phyloP scores from a whole-genome alignment of 2,888 invertebrate species.

The Epiblema foenella region DNA sequence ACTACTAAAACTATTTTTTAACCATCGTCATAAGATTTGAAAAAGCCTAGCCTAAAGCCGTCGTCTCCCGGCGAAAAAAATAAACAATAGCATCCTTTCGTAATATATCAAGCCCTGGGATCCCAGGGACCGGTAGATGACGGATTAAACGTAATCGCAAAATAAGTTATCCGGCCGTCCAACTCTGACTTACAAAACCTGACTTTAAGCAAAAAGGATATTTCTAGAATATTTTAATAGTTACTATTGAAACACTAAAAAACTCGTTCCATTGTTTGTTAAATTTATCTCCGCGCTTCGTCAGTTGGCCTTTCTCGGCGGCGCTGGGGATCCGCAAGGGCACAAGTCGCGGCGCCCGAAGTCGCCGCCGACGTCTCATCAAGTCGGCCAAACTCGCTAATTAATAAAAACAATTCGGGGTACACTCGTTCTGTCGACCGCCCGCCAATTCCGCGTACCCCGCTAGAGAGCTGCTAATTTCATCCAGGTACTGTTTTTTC shows the following conservation, averaged over 20 bases:
- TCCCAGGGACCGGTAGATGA: too few relatives aligned
- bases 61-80: too few relatives aligned
- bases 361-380: slow-evolving; percentile 64
- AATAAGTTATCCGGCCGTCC: slow-evolving; percentile 22
- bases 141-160: slow-evolving; percentile 17
- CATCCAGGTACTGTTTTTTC: slow-evolving; percentile 81
- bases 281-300: slow-evolving; percentile 53
- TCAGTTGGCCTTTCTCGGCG: slow-evolving; percentile 52
- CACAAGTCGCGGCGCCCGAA: slow-evolving; percentile 48
- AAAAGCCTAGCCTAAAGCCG: too few relatives aligned
- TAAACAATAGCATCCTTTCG: too few relatives aligned
- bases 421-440: slow-evolving; percentile 80
- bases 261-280: slow-evolving; percentile 57
- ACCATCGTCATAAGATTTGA: not conserved
- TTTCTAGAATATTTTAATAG: slow-evolving; percentile 43
- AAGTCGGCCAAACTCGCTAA: slow-evolving; percentile 76
- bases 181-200: slow-evolving; percentile 16
- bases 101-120: too few relatives aligned
- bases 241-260: slow-evolving; percentile 42
- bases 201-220: slow-evolving; percentile 22
- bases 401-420: slow-evolving; percentile 83
- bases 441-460: slow-evolving; percentile 83
- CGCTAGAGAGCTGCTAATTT: slow-evolving; percentile 84
- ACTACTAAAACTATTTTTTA: slow-evolving; percentile 3
- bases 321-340: slow-evolving; percentile 52